phyloP scores from a whole-genome alignment of 1,140 invertebrate genomes.

The Ctenoplectra terminalis region DNA sequence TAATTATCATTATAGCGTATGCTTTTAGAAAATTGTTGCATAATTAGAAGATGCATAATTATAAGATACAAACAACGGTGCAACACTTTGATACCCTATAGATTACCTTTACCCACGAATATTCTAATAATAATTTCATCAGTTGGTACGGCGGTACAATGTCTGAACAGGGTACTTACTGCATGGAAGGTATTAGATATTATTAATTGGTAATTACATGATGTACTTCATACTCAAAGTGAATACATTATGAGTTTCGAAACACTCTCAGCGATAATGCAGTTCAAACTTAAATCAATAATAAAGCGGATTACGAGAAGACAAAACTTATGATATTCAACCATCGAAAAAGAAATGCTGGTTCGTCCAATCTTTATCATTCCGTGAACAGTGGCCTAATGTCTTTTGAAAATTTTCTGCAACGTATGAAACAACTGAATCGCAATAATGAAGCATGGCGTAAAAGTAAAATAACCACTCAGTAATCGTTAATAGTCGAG shows the following conservation, averaged over 20 bases:
- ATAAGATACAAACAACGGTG: not conserved
- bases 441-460: too few species aligned
- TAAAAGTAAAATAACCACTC: too few species aligned
- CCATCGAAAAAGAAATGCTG: not conserved
- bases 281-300: not conserved
- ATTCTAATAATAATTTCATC: constrained; percentile 4
- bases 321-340: not conserved
- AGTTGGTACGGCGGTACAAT: not conserved
- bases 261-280: constrained; percentile 12
- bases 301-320: not conserved
- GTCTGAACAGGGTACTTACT: constrained; percentile 17
- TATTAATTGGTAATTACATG: constrained; percentile 28
- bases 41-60: not conserved
- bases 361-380: too few species aligned
- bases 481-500: too few species aligned
- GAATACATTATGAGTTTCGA: constrained; percentile 17
- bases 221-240: constrained; percentile 11
- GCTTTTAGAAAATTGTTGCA: not conserved
- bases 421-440: too few species aligned
- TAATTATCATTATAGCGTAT: not conserved
- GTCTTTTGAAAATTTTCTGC: too few species aligned
- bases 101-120: not conserved
- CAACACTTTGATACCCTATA: not conserved
- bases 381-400: too few species aligned
- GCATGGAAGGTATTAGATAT: constrained; percentile 24